Percentiles rank a stretch among this genome's conserved stretches.
Evolutionary conservation across 1,140 invertebrate genomes (phyloP).

Genomic region (Oscheius sp.): DNA sequence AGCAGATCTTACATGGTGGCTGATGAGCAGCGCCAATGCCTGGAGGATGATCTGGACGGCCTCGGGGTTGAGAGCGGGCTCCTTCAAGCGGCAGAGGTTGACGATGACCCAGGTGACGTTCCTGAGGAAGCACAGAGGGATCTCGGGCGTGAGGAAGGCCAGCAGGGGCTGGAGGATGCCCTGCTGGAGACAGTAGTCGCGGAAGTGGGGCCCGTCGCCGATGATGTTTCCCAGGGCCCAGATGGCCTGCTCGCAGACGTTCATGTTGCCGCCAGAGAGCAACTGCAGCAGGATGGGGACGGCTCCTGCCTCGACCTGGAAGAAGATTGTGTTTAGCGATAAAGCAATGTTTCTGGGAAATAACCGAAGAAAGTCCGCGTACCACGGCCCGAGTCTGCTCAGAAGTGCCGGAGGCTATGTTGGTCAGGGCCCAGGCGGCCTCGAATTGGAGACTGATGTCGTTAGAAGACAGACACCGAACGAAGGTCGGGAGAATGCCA

Average conservation of each 20-base stretch:
- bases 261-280: conserved; percentile 82
- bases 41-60: conserved; percentile 71
- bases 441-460: conserved; percentile 91
- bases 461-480: conserved; percentile 81
- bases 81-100: conserved; percentile 92
- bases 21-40: conserved; percentile 85
- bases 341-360: too few species aligned
- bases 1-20: conserved; percentile 68
- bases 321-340: too few species aligned
- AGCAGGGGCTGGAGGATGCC: conserved; percentile 84
- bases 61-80: conserved; percentile 69
- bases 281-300: conserved; percentile 89
- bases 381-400: conserved; percentile 89
- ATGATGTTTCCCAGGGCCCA: conserved; percentile 98
- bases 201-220: conserved; percentile 82
- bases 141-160: conserved; percentile 85
- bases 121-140: conserved; percentile 83
- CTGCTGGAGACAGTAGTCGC: conserved; percentile 85
- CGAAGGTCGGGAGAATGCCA: conserved; percentile 88
- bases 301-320: conserved; percentile 73
- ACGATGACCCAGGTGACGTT: conserved; percentile 97
- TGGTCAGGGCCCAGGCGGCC: conserved; percentile 98
- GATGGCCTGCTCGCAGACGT: conserved; percentile 96
- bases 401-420: conserved; percentile 95
- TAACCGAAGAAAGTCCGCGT: too few species aligned